Base-by-base conservation (phyloP, 2,888 invertebrate species). In the Philopedon plagiatum region DNA sequence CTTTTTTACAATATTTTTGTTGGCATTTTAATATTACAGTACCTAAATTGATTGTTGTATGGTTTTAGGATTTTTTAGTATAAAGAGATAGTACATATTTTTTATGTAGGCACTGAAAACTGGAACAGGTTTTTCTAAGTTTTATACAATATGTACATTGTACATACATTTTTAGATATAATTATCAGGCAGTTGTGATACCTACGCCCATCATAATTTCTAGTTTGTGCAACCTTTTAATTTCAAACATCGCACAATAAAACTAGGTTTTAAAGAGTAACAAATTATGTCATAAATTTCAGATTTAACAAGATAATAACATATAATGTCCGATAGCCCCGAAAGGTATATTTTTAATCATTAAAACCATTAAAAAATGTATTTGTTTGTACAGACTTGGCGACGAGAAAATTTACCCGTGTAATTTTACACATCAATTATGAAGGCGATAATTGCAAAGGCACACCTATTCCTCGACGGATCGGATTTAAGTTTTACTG, bases 401-500 rank as follows among this genome's bases (percentile, higher is more conserved):
- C 32, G 44, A 56, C 58, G 34, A 66, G 58, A 39, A 56, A 63
- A 69, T 69, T 69, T 63, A 63, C 32, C 56, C 69, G 56, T 62
- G 70, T 64, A 70, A 70, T 70, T 70, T 63, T 49, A 29, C 57
- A 57, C 70, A 64, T 70, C 70, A 70, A 70, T 70, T 64, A 70
- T 58, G 49, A 57, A 41, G 64, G 70, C 70, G 70, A 64, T 70
- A 70, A 70, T 70, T 70, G 70, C 64, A 57, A 46, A 63, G 58
- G 58, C 70, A 70, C 70, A 51, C 70, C 63, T 58, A 60, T 39
- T 37, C 66, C 41, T 69, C 41, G 62, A 69, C 49, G 58, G 51
- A 41, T 70, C 34, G 34, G 64, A 64, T 70, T 63, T 58, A 51
- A 46, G 23, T 26, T 60, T 1, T 23, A 58, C 5, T 26, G 19